Percentiles rank a stretch among this genome's conserved stretches.
phyloP scores from a whole-genome alignment of 2,797 vertebrate species.

The Furcifer pardalis region DNA sequence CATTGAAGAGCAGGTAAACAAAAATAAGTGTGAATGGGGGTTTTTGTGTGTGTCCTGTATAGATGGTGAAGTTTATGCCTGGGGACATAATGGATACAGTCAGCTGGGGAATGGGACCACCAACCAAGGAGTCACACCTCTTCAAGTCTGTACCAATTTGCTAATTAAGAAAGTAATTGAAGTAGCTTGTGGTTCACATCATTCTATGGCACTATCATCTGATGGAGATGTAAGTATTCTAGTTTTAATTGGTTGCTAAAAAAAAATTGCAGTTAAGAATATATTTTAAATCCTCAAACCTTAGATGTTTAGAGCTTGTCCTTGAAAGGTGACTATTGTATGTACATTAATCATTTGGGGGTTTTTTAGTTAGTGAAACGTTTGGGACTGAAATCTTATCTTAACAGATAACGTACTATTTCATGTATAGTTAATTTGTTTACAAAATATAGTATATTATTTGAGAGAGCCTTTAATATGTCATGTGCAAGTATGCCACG shows the following conservation, averaged over 20 bases:
- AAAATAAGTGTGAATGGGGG: background rate
- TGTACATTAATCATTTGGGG: background rate
- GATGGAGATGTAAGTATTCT: constrained; percentile 88
- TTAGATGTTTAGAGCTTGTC: background rate
- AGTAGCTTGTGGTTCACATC: constrained; percentile 96
- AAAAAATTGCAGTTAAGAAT: background rate
- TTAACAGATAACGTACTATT: background rate
- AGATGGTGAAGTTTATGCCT: constrained; percentile 94
- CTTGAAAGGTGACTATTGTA: background rate
- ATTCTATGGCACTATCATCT: constrained; percentile 90
- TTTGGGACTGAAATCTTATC: background rate
- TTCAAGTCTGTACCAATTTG: constrained; percentile 89
- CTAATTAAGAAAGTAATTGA: constrained; percentile 88
- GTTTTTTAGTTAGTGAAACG: background rate
- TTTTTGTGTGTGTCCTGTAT: constrained; percentile 48
- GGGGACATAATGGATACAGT: constrained; percentile 97
- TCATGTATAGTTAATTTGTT: background rate
- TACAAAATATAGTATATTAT: constrained; percentile 20
- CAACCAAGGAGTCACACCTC: constrained; percentile 89
- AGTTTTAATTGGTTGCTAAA: background rate
- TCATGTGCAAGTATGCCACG: background rate
- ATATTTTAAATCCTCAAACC: background rate
- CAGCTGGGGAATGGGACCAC: constrained; percentile 95
- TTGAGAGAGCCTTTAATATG: background rate
- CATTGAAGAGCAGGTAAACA: background rate